These are phyloP conservation scores for Spinus pinus DNA, from an alignment of 2,797 vertebrate genomes.

Conservation along the genomic window DNA sequence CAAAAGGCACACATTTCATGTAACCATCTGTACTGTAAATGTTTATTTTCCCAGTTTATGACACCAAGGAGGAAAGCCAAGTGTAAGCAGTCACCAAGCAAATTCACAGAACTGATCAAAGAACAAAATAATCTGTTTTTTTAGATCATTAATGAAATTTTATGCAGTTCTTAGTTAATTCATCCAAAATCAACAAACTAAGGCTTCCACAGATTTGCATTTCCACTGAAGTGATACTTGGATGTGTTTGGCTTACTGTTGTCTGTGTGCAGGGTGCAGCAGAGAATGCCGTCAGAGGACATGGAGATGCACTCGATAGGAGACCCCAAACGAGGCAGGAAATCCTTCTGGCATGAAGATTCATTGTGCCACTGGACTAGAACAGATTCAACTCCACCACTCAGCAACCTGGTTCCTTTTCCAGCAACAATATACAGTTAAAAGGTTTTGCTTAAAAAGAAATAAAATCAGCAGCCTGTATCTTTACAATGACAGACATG, in stretches of 20 bases:
- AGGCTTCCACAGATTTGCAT: neutral
- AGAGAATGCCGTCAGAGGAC: constrained; percentile 85
- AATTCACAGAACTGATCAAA: neutral
- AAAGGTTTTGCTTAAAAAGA: neutral
- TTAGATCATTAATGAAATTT: neutral
- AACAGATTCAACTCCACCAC: constrained; percentile 92
- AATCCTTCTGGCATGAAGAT: constrained; percentile 81
- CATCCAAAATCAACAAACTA: neutral
- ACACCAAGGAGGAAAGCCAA: neutral
- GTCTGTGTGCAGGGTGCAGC: constrained; percentile 88
- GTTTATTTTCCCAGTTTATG: neutral
- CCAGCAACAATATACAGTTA: neutral
- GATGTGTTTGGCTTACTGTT: constrained; percentile 85
- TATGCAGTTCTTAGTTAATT: neutral
- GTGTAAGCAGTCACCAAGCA: neutral
- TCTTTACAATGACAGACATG: neutral
- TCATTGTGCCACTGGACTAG: constrained; percentile 89
- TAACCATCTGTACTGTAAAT: neutral
- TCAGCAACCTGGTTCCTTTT: constrained; percentile 88
- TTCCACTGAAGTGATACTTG: neutral
- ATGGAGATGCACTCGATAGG: constrained; percentile 84
- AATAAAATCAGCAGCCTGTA: neutral
- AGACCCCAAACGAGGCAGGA: constrained; percentile 89
- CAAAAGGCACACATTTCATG: neutral
- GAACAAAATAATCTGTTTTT: neutral